These are phyloP conservation scores for Struthidea cinerea DNA, from an alignment of 2,113 vertebrate genomes.

Conservation along the genomic window DNA sequence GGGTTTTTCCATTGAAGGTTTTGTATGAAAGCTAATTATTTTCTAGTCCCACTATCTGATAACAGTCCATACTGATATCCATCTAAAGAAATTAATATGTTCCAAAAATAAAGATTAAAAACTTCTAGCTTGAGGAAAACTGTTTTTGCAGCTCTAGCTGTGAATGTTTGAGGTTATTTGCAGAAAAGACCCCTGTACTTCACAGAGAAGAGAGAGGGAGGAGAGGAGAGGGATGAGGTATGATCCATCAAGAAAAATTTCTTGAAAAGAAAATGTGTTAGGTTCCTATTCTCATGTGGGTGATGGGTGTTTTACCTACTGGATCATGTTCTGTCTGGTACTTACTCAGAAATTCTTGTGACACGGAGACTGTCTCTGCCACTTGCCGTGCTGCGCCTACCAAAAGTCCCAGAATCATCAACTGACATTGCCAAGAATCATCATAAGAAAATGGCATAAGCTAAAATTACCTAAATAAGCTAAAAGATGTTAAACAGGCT, in stretches of 20 bases:
- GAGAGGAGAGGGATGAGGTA: background rate
- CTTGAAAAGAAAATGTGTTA: constrained; percentile 4
- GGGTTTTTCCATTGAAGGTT: background rate
- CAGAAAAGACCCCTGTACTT: background rate
- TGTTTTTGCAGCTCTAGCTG: background rate
- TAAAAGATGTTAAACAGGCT: background rate
- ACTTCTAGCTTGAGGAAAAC: background rate
- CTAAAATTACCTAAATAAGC: background rate
- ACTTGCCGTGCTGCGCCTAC: background rate
- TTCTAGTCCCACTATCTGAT: background rate
- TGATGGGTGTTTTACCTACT: background rate
- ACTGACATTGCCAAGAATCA: background rate
- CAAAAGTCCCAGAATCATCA: background rate
- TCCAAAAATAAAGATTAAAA: background rate
- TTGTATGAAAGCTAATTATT: background rate
- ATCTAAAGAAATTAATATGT: background rate
- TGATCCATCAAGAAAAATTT: background rate
- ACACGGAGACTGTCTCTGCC: background rate
- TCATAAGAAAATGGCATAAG: background rate
- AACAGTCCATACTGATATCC: background rate
- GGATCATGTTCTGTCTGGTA: background rate
- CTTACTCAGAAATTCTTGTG: background rate
- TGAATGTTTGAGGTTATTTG: background rate
- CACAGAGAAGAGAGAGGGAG: background rate
- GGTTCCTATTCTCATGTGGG: background rate